These are phyloP conservation scores for Gisinianus flammeolus DNA, from an alignment of 2,888 invertebrate genomes.

Conservation along the genomic window DNA sequence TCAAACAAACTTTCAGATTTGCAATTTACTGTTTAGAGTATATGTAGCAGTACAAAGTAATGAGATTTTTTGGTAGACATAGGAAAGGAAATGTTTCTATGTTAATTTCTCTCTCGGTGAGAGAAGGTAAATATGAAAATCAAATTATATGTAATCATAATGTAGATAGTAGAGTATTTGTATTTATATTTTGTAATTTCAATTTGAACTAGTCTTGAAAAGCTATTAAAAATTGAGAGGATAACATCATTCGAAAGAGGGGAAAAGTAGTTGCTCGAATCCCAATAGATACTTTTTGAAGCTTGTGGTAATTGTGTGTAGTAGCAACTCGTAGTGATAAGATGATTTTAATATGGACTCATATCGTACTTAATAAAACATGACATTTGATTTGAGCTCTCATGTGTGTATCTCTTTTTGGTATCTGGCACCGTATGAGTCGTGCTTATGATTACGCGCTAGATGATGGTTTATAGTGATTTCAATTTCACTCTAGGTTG, in stretches of 20 bases:
- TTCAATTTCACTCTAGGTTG: constrained; percentile 40
- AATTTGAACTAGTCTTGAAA: background rate
- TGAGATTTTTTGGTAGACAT: too few relatives aligned
- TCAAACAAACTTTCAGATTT: too few relatives aligned
- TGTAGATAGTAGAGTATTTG: too few relatives aligned
- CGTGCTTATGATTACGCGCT: constrained; percentile 35
- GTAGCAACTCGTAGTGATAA: background rate
- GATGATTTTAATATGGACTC: background rate
- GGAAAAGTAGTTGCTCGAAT: background rate
- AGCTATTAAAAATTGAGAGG: background rate
- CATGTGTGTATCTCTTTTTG: constrained; percentile 16
- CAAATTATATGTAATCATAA: too few relatives aligned
- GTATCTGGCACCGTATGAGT: constrained; percentile 41
- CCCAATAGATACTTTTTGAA: background rate
- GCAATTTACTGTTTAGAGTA: too few relatives aligned
- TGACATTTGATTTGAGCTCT: constrained; percentile 25
- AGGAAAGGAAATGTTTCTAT: too few relatives aligned
- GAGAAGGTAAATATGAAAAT: too few relatives aligned
- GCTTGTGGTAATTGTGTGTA: background rate
- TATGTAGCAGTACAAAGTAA: too few relatives aligned
- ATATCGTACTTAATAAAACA: constrained; percentile 31
- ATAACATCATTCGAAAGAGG: background rate
- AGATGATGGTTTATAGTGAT: constrained; percentile 26
- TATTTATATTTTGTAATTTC: background rate
- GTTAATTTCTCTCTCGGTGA: too few relatives aligned